Evolutionary conservation across 2,888 invertebrate genomes (phyloP).

Genomic region (Agrochola lota): DNA sequence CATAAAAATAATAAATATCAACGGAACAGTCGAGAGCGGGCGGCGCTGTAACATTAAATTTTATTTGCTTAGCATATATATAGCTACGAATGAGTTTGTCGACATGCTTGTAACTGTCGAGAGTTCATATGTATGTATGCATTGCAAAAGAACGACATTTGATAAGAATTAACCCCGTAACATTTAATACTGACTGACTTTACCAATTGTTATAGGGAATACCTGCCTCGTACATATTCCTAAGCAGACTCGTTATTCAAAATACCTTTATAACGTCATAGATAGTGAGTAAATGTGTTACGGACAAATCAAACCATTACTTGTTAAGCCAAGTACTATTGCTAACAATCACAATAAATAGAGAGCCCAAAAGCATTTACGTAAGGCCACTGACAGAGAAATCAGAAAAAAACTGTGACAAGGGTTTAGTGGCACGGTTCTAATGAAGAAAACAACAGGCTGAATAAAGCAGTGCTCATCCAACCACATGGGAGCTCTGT

Average conservation of each 20-base stretch:
- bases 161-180: neutral
- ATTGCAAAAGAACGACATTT: neutral
- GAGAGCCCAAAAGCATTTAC: slow-evolving; percentile 19
- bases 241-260: neutral
- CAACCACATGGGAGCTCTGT: slow-evolving; percentile 70
- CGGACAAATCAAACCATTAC: slow-evolving; percentile 4
- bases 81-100: slow-evolving; percentile 18
- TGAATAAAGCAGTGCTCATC: slow-evolving; percentile 74
- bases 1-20: slow-evolving; percentile 25
- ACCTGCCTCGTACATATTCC: neutral
- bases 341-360: slow-evolving; percentile 25
- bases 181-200: neutral
- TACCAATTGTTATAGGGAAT: neutral
- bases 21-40: neutral
- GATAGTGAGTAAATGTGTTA: neutral
- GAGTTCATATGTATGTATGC: neutral
- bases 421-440: slow-evolving; percentile 71
- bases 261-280: no score
- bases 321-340: slow-evolving; percentile 5
- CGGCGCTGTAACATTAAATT: neutral
- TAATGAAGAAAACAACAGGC: slow-evolving; percentile 81
- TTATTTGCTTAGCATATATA: slow-evolving; percentile 25
- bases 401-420: slow-evolving; percentile 68
- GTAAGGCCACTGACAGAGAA: slow-evolving; percentile 39
- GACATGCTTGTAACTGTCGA: neutral